Base-by-base conservation (phyloP, 2,113 vertebrate genomes). In the Burhinus bistriatus region DNA sequence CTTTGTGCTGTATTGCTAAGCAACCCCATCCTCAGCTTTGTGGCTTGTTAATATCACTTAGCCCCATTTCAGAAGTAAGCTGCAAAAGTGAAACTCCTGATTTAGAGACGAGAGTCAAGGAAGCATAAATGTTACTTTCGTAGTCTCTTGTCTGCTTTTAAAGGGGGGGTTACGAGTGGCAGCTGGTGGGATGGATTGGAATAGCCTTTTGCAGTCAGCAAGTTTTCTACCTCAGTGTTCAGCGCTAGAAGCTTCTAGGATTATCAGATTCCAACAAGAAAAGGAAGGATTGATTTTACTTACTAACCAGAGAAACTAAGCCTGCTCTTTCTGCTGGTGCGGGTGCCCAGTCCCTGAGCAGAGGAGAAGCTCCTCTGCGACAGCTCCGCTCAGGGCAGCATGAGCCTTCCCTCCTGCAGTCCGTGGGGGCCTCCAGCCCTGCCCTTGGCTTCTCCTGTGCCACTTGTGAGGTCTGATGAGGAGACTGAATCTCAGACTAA, bases 1-100 rank as follows among this genome's bases (percentile, higher is more conserved):
- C 87, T 81, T 91, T 89, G 82, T 96, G 91, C 82, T 64, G 72
- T 72, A 96, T 95, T 97, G 97, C 98, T 97, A 82, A 98, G 97
- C 97, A 98, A 90, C 98, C 79, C 90, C 90, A 54, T 84, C 72
- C 82, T 84, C 95, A 83, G 95, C 94, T 94, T 68, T 57, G 21
- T 6, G 47, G 3, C 40, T 49, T 10, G 30, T 19, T n/a, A 49
- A 9, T 9, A 32, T 45, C 27, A 34, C 65, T 40, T 57, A 86
- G 27, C 30, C 76, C 71, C 40, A 5, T 11, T 42, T 61, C 68
- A 77, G 88, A 66, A 70, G 80, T 0, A 12, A 91, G 38, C 89
- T 91, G 72, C 77, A 82, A 68, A 71, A 69, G 40, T 7, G 0
- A 29, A 79, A 34, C 49, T 59, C 82, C 76, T 27, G 44, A 13